Conservation (phyloP, 2,113 vertebrate genomes). For the Bos indicus region DNA sequence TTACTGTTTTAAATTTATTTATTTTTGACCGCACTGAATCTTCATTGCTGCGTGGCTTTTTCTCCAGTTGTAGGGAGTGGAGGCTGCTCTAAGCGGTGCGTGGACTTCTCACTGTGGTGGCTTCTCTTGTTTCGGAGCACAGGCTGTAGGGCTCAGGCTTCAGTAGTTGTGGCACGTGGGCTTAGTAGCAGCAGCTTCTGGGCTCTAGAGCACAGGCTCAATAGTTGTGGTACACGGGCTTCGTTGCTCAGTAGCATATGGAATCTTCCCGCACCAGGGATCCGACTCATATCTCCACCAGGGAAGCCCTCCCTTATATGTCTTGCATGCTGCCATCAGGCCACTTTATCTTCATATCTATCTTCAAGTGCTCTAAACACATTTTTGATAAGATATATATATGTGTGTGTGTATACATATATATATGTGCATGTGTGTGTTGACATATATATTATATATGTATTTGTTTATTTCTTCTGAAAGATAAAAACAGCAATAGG, state of each 20-base stretch:
- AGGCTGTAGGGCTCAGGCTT: background rate
- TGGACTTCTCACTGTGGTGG: background rate
- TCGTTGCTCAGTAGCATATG: background rate
- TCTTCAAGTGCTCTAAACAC: background rate
- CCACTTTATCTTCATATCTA: background rate
- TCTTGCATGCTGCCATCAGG: background rate
- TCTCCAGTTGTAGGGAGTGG: background rate
- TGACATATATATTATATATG: background rate
- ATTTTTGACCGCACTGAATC: background rate
- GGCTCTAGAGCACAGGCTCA: background rate
- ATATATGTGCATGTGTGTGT: background rate
- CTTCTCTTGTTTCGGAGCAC: background rate
- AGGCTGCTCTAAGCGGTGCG: background rate
- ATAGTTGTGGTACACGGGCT: background rate
- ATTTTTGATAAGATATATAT: background rate
- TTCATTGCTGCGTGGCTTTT: accelerated
- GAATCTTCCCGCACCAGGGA: background rate
- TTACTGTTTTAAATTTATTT: background rate
- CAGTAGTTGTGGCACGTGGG: accelerated
- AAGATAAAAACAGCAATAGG: background rate
- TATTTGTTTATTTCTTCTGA: background rate
- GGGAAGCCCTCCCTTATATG: background rate
- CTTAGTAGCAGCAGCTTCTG: background rate
- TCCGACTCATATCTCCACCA: background rate
- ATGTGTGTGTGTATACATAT: accelerated